A percentile compares a stretch with the other conserved stretches of the same genome.
These are phyloP conservation scores for Drosophila crucigera DNA, from an alignment of 2,888 invertebrate genomes.

Conservation along the genomic window DNA sequence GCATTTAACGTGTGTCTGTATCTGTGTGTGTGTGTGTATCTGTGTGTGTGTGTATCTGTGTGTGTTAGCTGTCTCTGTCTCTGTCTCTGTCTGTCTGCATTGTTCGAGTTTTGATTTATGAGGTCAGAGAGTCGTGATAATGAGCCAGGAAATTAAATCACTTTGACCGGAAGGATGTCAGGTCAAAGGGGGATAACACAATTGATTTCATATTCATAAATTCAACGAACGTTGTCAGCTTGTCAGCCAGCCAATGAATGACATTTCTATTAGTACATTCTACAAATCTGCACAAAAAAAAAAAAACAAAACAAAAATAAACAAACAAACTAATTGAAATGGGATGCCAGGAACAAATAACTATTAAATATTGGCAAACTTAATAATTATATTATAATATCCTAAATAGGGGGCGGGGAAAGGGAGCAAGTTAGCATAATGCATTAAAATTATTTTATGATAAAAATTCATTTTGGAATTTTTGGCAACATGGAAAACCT, in stretches of 20 bases:
- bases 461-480: not conserved
- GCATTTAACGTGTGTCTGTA: slow-evolving; percentile 70
- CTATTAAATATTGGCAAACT: not conserved
- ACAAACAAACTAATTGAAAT: not conserved
- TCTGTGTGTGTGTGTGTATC: slow-evolving; percentile 24
- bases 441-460: too few relatives aligned
- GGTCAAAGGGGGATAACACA: slow-evolving; percentile 81
- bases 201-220: slow-evolving; percentile 81
- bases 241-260: slow-evolving; percentile 56
- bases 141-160: slow-evolving; percentile 83
- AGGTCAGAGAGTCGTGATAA: slow-evolving; percentile 82
- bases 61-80: not conserved
- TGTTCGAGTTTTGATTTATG: slow-evolving; percentile 79
- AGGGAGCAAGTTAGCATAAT: not conserved
- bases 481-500: not conserved
- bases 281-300: not conserved
- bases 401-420: not conserved
- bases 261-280: slow-evolving; percentile 35
- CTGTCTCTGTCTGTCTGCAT: slow-evolving; percentile 53
- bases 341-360: not conserved
- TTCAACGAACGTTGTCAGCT: slow-evolving; percentile 69
- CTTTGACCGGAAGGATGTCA: slow-evolving; percentile 82
- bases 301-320: not conserved
- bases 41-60: not conserved
- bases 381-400: not conserved